Conservation (phyloP, 2,113 vertebrate species). For the Lucifuga dentata region DNA sequence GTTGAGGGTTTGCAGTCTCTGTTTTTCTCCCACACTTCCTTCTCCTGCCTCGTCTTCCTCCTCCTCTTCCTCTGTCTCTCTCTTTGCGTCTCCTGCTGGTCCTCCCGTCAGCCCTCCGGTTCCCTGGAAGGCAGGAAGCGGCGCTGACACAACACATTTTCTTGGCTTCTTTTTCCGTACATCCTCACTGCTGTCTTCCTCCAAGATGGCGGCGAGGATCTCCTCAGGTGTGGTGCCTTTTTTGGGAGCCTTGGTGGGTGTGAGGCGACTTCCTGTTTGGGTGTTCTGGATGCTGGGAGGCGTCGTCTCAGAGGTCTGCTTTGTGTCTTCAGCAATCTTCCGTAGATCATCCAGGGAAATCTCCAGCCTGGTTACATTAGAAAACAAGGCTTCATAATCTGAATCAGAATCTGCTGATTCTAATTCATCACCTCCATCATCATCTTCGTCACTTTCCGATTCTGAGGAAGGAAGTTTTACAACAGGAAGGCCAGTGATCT, state of each 20-base stretch:
- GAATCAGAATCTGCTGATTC: conserved; percentile 63
- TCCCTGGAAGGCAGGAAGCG: conserved; percentile 88
- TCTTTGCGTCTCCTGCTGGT: not conserved
- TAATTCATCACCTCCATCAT: conserved; percentile 26
- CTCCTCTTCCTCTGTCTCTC: not conserved
- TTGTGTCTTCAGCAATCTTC: conserved; percentile 73
- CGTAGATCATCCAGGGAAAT: conserved; percentile 88
- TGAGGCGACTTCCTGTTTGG: not conserved
- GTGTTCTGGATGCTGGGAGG: conserved; percentile 16
- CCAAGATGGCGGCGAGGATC: conserved; percentile 87
- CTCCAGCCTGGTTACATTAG: conserved; percentile 82
- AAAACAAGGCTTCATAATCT: conserved; percentile 88
- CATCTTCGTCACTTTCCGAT: conserved; percentile 32
- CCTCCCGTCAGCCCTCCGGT: conserved; percentile 70
- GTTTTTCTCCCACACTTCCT: conserved; percentile 22
- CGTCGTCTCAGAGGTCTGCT: conserved; percentile 14
- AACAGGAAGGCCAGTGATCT: not conserved
- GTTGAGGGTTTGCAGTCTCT: not conserved
- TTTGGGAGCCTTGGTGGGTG: conserved; percentile 9
- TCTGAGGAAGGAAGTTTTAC: not conserved
- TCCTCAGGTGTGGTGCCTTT: conserved; percentile 85
- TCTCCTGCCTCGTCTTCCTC: conserved; percentile 3
- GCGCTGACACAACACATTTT: conserved; percentile 4
- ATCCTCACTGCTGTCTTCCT: conserved; percentile 71
- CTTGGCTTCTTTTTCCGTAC: conserved; percentile 67